These are phyloP conservation scores for Teinopalpus imperialis DNA, from an alignment of 2,888 invertebrate genomes.

Conservation along the genomic window DNA sequence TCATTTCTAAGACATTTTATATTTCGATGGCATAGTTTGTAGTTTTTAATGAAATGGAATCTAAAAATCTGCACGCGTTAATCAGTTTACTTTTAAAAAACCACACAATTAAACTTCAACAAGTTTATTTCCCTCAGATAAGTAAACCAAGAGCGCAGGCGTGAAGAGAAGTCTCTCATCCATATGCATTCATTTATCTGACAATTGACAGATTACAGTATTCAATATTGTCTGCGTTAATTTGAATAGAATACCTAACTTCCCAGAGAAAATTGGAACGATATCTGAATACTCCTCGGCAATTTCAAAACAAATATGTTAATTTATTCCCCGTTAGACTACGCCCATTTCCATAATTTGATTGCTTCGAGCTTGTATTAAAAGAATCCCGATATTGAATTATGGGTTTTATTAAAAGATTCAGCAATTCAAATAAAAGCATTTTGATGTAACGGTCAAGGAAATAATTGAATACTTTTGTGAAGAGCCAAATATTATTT, in stretches of 20 bases:
- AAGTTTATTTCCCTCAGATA: too few relatives aligned
- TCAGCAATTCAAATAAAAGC: slow-evolving; percentile 27
- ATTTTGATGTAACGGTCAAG: slow-evolving; percentile 24
- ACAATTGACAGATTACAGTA: slow-evolving; percentile 53
- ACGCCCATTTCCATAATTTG: slow-evolving; percentile 72
- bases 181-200: slow-evolving; percentile 50
- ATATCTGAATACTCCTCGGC: slow-evolving; percentile 72
- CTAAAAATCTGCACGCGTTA: too few relatives aligned
- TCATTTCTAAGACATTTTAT: too few relatives aligned
- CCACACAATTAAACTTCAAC: too few relatives aligned
- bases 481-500: not conserved
- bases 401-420: slow-evolving; percentile 41
- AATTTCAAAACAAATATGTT: slow-evolving; percentile 70
- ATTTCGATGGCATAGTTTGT: too few relatives aligned
- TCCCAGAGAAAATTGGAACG: slow-evolving; percentile 66
- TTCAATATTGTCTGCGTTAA: slow-evolving; percentile 68
- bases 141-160: slow-evolving; percentile 28
- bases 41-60: too few relatives aligned
- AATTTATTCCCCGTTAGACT: slow-evolving; percentile 62
- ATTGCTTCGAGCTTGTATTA: slow-evolving; percentile 65
- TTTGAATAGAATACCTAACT: slow-evolving; percentile 66
- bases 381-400: slow-evolving; percentile 60
- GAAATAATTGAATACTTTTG: slow-evolving; percentile 21
- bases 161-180: slow-evolving; percentile 39
- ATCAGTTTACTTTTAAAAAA: too few relatives aligned